Evolutionary conservation across 2,888 invertebrate genomes (phyloP).

Genomic region (Mystacides longicornis): DNA sequence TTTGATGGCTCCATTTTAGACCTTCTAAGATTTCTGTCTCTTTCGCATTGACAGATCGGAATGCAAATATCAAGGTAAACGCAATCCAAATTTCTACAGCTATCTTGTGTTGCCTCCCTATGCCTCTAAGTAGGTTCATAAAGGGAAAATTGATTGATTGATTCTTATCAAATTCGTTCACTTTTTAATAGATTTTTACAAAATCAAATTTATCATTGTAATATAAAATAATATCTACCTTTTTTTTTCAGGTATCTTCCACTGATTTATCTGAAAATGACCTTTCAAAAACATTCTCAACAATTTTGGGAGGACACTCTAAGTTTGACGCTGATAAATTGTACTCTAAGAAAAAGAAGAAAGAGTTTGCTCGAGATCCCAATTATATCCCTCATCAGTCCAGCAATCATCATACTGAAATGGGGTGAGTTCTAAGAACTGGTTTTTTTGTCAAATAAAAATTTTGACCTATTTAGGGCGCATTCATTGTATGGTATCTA

Average conservation of each 20-base stretch:
- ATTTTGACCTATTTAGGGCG: too few species aligned
- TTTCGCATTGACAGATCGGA: too few species aligned
- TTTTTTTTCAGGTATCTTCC: slow-evolving; percentile 32
- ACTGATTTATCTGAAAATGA: slow-evolving; percentile 41
- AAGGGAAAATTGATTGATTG: too few species aligned
- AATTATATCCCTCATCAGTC: slow-evolving; percentile 84
- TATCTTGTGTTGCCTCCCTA: too few species aligned
- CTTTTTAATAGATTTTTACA: background rate
- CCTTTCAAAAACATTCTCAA: slow-evolving; percentile 20
- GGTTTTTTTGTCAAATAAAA: background rate
- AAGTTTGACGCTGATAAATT: slow-evolving; percentile 24
- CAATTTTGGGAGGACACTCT: slow-evolving; percentile 24
- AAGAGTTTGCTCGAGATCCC: slow-evolving; percentile 59
- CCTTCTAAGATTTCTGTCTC: too few species aligned
- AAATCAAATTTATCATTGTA: background rate
- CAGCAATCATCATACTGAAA: slow-evolving; percentile 76
- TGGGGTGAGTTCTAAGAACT: slow-evolving; percentile 49
- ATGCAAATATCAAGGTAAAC: too few species aligned
- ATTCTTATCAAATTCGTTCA: background rate
- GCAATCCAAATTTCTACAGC: too few species aligned
- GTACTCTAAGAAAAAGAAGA: slow-evolving; percentile 40
- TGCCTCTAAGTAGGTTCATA: too few species aligned
- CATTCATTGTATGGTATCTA: too few species aligned
- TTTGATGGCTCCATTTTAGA: background rate
- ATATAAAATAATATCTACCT: background rate